A percentile compares a stretch with the other conserved stretches of the same genome.
phyloP scores from a whole-genome alignment of 1,140 invertebrate species.

The Aphaenogaster rudis region DNA sequence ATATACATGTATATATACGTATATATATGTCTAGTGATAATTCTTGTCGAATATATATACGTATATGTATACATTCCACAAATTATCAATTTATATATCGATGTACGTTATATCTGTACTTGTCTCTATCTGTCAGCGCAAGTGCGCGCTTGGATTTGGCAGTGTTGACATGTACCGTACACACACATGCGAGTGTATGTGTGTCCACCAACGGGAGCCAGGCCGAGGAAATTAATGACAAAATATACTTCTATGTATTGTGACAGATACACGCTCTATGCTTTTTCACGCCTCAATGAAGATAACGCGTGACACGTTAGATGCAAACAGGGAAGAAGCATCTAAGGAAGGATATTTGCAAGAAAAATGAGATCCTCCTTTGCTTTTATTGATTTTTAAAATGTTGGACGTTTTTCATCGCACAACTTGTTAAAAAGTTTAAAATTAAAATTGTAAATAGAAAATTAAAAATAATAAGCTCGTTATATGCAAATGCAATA shows the following conservation, averaged over 20 bases:
- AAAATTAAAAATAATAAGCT: too few species aligned
- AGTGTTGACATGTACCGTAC: not conserved
- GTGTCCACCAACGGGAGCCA: not conserved
- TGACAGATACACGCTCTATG: not conserved
- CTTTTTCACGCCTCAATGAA: not conserved
- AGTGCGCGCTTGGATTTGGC: not conserved
- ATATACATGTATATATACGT: not conserved
- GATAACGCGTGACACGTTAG: not conserved
- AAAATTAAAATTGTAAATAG: too few species aligned
- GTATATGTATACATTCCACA: not conserved
- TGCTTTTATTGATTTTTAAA: constrained; percentile 1
- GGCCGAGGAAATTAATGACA: constrained; percentile 6
- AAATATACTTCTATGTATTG: not conserved
- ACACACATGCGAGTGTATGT: too few species aligned
- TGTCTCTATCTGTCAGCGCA: not conserved
- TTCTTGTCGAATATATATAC: not conserved
- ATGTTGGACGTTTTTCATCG: not conserved
- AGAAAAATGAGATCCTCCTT: not conserved
- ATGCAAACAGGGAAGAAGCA: not conserved
- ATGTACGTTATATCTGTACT: not conserved
- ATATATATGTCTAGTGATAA: not conserved
- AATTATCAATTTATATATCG: constrained; percentile 45
- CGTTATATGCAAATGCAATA: too few species aligned
- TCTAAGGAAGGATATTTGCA: not conserved
- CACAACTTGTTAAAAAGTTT: too few species aligned